A percentile compares a stretch with the other conserved stretches of the same genome.
Conservation (phyloP, 2,888 invertebrate genomes). For the Cryptocephalus primarius region DNA sequence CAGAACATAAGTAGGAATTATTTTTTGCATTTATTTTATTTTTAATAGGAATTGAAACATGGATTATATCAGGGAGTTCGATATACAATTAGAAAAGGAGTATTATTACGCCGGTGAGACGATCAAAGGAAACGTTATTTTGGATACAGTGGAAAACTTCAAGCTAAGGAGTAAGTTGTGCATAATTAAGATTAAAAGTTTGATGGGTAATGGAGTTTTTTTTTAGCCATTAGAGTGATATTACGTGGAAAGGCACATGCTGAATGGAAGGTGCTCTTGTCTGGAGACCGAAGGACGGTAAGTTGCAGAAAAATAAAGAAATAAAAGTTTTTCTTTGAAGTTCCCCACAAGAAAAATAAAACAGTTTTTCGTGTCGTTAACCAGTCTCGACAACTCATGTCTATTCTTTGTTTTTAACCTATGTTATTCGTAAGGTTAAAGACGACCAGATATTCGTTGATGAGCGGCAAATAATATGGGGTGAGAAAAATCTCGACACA, state of each 20-base stretch:
- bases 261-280: slow-evolving; percentile 65
- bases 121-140: slow-evolving; percentile 53
- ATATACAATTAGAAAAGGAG: slow-evolving; percentile 63
- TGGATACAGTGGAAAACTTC: slow-evolving; percentile 64
- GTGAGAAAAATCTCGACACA: slow-evolving; percentile 53
- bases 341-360: background rate
- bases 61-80: slow-evolving; percentile 70
- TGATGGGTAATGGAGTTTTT: slow-evolving; percentile 1
- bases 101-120: slow-evolving; percentile 66
- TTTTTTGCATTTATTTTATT: background rate
- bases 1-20: no score
- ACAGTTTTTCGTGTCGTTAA: background rate
- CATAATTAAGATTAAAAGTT: background rate
- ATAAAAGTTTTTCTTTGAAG: background rate
- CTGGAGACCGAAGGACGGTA: slow-evolving; percentile 60
- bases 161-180: slow-evolving; percentile 54
- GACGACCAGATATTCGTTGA: slow-evolving; percentile 70
- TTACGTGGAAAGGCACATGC: slow-evolving; percentile 64
- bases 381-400: no score
- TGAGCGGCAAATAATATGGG: slow-evolving; percentile 61
- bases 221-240: slow-evolving; percentile 52
- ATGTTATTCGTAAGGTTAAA: slow-evolving; percentile 35
- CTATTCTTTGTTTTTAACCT: no score
- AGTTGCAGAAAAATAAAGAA: slow-evolving; percentile 11
- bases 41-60: slow-evolving; percentile 31